Conservation (phyloP, 2,797 vertebrate genomes). For the Lindbergichthys nudifrons region DNA sequence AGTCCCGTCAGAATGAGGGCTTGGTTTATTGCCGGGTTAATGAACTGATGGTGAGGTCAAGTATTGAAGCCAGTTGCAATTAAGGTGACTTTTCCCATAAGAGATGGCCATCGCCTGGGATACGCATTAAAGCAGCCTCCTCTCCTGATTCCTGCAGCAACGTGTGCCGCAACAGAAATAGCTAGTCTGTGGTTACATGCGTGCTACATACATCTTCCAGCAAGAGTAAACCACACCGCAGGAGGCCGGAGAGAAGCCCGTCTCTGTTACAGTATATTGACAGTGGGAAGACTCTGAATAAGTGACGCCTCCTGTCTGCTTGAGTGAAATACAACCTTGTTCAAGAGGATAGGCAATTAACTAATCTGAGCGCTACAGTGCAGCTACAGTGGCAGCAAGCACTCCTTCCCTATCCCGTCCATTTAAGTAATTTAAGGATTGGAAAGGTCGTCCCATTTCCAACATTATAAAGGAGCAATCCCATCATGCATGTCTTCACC, state of each 20-base stretch:
- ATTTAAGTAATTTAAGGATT: constrained; percentile 82
- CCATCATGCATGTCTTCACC: constrained; percentile 69
- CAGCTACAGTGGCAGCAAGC: constrained; percentile 50
- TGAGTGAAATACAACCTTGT: constrained; percentile 71
- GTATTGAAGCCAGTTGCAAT: constrained; percentile 65
- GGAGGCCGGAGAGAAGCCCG: constrained; percentile 41
- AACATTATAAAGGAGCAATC: constrained; percentile 71
- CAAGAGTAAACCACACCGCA: constrained; percentile 39
- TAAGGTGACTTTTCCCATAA: constrained; percentile 70
- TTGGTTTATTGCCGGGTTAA: constrained; percentile 73
- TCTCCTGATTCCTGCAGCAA: constrained; percentile 26
- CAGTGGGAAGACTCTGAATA: constrained; percentile 61
- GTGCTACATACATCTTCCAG: constrained; percentile 52
- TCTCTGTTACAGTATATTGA: constrained; percentile 60
- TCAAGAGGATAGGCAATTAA: constrained; percentile 77
- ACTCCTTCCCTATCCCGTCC: constrained; percentile 62
- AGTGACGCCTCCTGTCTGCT: constrained; percentile 63
- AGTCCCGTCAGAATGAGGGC: constrained; percentile 54
- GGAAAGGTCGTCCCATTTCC: constrained; percentile 63
- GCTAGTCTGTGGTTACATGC: constrained; percentile 17
- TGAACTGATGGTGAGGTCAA: constrained; percentile 75
- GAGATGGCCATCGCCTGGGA: constrained; percentile 37
- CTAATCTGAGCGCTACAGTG: constrained; percentile 70
- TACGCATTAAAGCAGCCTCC: constrained; percentile 43
- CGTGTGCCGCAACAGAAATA: neutral